Base-by-base conservation (phyloP, 2,113 vertebrate genomes). In the Ammodytes dubius region DNA sequence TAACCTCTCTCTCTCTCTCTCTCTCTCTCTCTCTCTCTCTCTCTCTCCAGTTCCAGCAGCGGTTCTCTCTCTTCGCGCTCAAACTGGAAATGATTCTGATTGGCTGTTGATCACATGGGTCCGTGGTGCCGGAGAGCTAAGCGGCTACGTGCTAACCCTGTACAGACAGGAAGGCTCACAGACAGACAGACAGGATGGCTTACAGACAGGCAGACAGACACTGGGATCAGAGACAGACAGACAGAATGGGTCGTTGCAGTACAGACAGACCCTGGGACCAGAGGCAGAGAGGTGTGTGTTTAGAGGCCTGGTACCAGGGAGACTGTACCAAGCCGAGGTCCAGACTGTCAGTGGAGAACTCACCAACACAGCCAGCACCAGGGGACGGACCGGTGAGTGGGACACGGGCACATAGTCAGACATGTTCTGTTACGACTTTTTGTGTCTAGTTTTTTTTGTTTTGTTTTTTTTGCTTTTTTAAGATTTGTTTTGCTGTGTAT, bases 301-400 rank as follows among this genome's bases (percentile, higher is more conserved):
- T 79, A 91, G 92, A 0, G 87, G 88, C 0, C 95, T 99, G 0
- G 3, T 97, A 59, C 96, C 98, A 0, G 98, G 98, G 7, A 95
- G 97, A 56, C 96, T 96, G 50, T 99, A 99, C 83, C 93, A 65
- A 0, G 90, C 95, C 0, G 92, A 94, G 63, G 94, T 99, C 27
- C 90, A 96, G 57, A 99, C 96, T 66, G 93, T 95, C 76, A 99
- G 98, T 5, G 96, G 96, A 56, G 95, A 96, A 17, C 95, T 98
- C 45, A 94, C 83, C 82, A 99, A 97, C 84, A 82, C 80, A 70
- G 96, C 94, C 75, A 90, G 84, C 0, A 75, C 93, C 3, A 84
- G 91, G 53, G 96, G 96, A 79, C 94, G 97, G 86, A 99, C 98
- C 9, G 96, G 98, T 99, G 91, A 92, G 92, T 27, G 27, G 27